Base-by-base conservation (phyloP, 2,888 invertebrate species). In the Eupithecia subumbrata region DNA sequence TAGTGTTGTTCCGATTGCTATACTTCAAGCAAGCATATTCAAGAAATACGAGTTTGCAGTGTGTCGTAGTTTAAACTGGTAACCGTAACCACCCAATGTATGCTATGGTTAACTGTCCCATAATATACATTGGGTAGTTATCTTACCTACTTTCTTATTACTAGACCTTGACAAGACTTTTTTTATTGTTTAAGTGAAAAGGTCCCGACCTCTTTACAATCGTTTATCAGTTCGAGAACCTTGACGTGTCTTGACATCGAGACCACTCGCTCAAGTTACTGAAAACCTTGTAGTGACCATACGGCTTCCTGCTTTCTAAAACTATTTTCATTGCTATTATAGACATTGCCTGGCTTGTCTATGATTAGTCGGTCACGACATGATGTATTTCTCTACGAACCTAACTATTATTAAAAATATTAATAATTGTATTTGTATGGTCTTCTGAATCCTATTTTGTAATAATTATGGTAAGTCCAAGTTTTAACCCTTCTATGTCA, bases 261-360 rank as follows among this genome's bases (percentile, higher is more conserved):
- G 34, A 64, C 69, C 34, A 60, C 22, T 60, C 66, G 72, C 67
- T 81, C 76, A 73, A 34, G 76, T 81, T 81, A 78, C 79, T n/a
- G 69, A 73, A 74, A 82, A 81, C 88, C 88, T 87, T 87, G 69
- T 69, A 74, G 77, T 82, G 83, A 76, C 82, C 83, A 81, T 83
- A 82, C 66, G 79, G 81, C 84, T 87, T 85, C 85, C 81, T 81
- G 84, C 88, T 86, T 84, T 84, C 84, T 85, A 84, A 25, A 74
- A 77, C 74, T 74, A 69, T 73, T 69, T 56, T 63, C 68, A 71
- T 70, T 68, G 18, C 34, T 67, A 63, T 48, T 71, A 45, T 66
- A 40, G 48, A 66, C 16, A 71, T 34, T 12, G 37, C 22, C 64
- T 34, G 16, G 30, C 34, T 34, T 64, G 34, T 67, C 37, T 67